Percentiles rank a stretch among this genome's conserved stretches.
Evolutionary conservation across 2,797 vertebrate genomes (phyloP).

Genomic region (Coracias cyanogaster): DNA sequence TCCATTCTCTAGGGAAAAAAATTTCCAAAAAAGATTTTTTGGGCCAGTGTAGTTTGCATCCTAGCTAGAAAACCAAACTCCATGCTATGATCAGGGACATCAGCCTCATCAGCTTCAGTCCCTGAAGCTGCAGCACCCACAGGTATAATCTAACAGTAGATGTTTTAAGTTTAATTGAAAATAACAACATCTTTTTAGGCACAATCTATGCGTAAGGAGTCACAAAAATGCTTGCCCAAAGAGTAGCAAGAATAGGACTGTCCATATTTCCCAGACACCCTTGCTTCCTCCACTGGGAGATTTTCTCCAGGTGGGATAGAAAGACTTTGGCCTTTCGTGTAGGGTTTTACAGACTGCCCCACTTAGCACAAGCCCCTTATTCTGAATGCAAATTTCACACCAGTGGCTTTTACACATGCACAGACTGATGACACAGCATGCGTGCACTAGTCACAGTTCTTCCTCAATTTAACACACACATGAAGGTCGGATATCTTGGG

Average conservation of each 20-base stretch:
- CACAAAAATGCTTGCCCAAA: not conserved
- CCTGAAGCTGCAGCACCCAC: not conserved
- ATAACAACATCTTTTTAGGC: not conserved
- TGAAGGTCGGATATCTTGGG: not conserved
- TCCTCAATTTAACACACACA: not conserved
- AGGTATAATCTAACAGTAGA: not conserved
- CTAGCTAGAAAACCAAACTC: not conserved
- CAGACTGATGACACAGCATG: conserved; percentile 16
- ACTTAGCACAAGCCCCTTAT: not conserved
- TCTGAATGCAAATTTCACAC: conserved; percentile 52
- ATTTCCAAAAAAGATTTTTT: not conserved
- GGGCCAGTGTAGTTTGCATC: not conserved
- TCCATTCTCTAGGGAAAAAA: not conserved
- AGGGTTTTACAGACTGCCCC: not conserved
- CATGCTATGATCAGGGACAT: not conserved
- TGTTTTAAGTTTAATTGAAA: not conserved
- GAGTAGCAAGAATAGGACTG: not conserved
- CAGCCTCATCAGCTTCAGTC: not conserved
- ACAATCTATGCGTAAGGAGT: not conserved
- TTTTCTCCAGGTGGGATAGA: conserved; percentile 47
- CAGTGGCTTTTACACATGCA: conserved; percentile 45
- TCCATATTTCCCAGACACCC: not conserved
- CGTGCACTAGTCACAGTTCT: not conserved
- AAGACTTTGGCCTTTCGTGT: conserved; percentile 13
- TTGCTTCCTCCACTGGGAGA: not conserved